These are phyloP conservation scores for Bos indicus DNA, from an alignment of 2,113 vertebrate species.

Conservation along the genomic window DNA sequence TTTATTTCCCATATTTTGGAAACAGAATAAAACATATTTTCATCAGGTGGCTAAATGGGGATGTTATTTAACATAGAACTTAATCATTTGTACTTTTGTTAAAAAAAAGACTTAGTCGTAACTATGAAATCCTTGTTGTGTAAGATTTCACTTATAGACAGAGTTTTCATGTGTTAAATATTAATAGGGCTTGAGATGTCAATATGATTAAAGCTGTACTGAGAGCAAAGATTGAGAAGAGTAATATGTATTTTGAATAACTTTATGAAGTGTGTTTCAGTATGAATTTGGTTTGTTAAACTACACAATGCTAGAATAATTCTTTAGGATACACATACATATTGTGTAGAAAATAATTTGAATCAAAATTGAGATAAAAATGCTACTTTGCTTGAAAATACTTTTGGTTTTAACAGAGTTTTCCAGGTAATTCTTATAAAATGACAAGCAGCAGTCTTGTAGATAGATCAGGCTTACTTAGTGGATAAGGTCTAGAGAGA, in stretches of 20 bases:
- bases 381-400: neutral
- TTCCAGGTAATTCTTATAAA: neutral
- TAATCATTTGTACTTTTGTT: constrained; percentile 2
- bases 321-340: constrained; percentile 6
- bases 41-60: neutral
- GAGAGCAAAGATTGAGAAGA: constrained; percentile 64
- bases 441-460: neutral
- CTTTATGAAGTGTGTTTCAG: constrained; percentile 72
- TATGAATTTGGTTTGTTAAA: constrained; percentile 59
- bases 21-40: neutral
- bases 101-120: constrained; percentile 38
- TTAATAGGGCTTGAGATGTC: constrained; percentile 78
- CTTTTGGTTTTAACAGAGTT: neutral
- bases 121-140: constrained; percentile 58
- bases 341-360: constrained; percentile 14
- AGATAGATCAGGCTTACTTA: neutral
- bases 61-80: constrained; percentile 8
- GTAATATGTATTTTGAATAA: constrained; percentile 64
- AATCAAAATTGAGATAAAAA: constrained; percentile 20
- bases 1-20: neutral
- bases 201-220: constrained; percentile 72
- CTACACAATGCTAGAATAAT: constrained; percentile 38
- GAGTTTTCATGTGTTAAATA: constrained; percentile 7
- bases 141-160: constrained; percentile 19
- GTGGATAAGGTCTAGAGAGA: neutral